Base-by-base conservation (phyloP, 2,797 vertebrate species). In the Harpagifer antarcticus region DNA sequence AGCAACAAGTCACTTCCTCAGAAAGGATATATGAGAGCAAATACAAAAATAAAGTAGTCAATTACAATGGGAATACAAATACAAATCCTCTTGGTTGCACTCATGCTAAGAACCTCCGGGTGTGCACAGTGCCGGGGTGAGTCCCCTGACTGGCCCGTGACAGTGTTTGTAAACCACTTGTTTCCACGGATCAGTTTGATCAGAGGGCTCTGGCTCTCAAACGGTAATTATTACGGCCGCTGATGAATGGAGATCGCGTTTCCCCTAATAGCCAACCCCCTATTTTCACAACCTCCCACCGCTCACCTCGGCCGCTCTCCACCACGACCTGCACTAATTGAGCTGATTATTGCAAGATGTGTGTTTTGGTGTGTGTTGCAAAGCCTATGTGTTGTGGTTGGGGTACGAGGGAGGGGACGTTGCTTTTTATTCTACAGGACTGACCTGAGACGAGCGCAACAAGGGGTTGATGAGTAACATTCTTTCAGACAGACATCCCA, bases 291-390 rank as follows among this genome's bases (percentile, higher is more conserved):
- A 94, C 96, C 96, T 97, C 96, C 96, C 95, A 91, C 93, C 85
- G 94, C 95, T 96, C 95, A 96, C 94, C 95, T 86, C 91, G 86
- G 94, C 94, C 94, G 94, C 93, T 95, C 93, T 95, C 93, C 95
- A 91, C 94, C 93, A 86, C 93, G 95, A 96, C 96, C 96, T 95
- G 93, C 91, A 93, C 96, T 96, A 97, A 97, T 97, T 96, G 95
- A 94, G 74, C 94, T 97, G 96, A 97, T 97, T 96, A 96, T 93
- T 97, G 93, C 96, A 97, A 96, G 96, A 96, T 97, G 96, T 95
- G 86, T 89, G 81, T 86, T 81, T 88, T 52, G 57, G 66, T 86
- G 79, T 66, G 82, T 65, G 77, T 70, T 82, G 73, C 58, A 62
- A 14, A 53, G 66, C 50, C 47, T 74, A 5, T 56, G 60, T 79